A percentile compares a stretch with the other conserved stretches of the same genome.
Evolutionary conservation across 1,140 invertebrate genomes (phyloP).

Genomic region (Brachionus asplanchnoidis): DNA sequence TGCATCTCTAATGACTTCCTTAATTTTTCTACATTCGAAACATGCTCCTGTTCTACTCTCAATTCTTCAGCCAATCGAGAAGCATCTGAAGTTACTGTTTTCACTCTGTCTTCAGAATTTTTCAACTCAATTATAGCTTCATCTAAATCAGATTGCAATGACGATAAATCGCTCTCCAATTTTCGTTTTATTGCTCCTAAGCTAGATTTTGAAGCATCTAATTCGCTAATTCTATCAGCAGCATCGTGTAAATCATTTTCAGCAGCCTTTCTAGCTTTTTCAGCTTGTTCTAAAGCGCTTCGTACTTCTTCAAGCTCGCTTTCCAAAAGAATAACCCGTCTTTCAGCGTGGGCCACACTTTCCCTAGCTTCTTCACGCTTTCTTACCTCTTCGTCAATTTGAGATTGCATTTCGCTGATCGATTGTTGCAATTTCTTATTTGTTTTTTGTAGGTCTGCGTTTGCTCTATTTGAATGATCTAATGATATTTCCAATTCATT

Average conservation of each 20-base stretch:
- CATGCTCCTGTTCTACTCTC: slow-evolving; percentile 91
- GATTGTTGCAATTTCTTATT: slow-evolving; percentile 95
- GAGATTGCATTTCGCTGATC: slow-evolving; percentile 61
- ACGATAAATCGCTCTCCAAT: slow-evolving; percentile 90
- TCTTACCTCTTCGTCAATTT: slow-evolving; percentile 92
- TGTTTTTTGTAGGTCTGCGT: slow-evolving; percentile 97
- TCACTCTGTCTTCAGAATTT: slow-evolving; percentile 91
- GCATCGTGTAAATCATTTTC: slow-evolving; percentile 93
- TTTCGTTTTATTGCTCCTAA: slow-evolving; percentile 93
- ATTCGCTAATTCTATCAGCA: slow-evolving; percentile 91
- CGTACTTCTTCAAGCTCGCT: slow-evolving; percentile 94
- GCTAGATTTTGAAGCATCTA: slow-evolving; percentile 83
- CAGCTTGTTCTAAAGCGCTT: slow-evolving; percentile 82
- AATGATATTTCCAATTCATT: slow-evolving; percentile 97
- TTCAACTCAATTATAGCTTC: slow-evolving; percentile 67
- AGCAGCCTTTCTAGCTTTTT: slow-evolving; percentile 88
- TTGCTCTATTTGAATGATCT: slow-evolving; percentile 69
- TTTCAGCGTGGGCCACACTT: slow-evolving; percentile 88
- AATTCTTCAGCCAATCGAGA: slow-evolving; percentile 94
- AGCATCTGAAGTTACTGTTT: slow-evolving; percentile 81
- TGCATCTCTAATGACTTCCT: slow-evolving; percentile 92
- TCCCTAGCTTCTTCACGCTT: slow-evolving; percentile 92
- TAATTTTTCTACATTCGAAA: slow-evolving; percentile 92
- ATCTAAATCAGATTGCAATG: slow-evolving; percentile 70
- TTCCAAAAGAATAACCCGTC: slow-evolving; percentile 85